Evolutionary conservation across 2,113 vertebrate genomes (phyloP).

Genomic region (Phyllostomus discolor): DNA sequence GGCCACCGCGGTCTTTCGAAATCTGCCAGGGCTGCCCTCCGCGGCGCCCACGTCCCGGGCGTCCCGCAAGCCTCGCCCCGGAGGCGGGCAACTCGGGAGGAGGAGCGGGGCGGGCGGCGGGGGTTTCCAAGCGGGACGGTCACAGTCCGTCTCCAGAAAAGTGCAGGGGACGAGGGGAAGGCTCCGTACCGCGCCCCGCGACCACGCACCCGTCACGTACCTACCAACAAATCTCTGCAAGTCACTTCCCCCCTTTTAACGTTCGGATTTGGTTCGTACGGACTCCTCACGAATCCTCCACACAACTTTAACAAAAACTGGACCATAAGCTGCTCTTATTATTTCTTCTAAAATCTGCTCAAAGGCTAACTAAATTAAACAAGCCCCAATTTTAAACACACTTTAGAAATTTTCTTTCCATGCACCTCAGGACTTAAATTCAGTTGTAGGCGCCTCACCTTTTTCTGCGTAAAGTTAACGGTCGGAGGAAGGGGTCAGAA

Average conservation of each 20-base stretch:
- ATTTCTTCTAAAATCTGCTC: not conserved
- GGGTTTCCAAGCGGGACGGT: conserved; percentile 33
- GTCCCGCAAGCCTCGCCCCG: conserved; percentile 22
- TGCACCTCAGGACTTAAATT: not conserved
- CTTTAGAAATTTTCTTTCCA: conserved; percentile 5
- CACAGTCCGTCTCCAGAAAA: not conserved
- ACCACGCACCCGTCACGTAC: conserved; percentile 39
- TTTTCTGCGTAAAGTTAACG: conserved; percentile 52
- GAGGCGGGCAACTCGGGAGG: not conserved
- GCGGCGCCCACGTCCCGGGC: conserved; percentile 55
- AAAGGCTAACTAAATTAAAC: conserved; percentile 38
- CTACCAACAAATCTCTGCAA: conserved; percentile 67
- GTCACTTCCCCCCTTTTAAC: conserved; percentile 16
- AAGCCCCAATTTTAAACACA: not conserved
- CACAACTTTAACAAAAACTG: conserved; percentile 62
- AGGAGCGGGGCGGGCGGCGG: not conserved
- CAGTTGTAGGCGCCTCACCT: not conserved
- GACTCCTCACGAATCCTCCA: conserved; percentile 68
- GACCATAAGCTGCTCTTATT: not conserved
- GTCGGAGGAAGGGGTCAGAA: not conserved
- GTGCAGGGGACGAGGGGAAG: not conserved
- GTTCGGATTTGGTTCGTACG: conserved; percentile 61
- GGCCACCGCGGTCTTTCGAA: conserved; percentile 79
- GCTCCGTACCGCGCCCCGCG: not conserved
- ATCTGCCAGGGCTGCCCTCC: conserved; percentile 70